Evolutionary conservation across 2,113 vertebrate genomes (phyloP).

Genomic region (Gasterosteus nipponicus): DNA sequence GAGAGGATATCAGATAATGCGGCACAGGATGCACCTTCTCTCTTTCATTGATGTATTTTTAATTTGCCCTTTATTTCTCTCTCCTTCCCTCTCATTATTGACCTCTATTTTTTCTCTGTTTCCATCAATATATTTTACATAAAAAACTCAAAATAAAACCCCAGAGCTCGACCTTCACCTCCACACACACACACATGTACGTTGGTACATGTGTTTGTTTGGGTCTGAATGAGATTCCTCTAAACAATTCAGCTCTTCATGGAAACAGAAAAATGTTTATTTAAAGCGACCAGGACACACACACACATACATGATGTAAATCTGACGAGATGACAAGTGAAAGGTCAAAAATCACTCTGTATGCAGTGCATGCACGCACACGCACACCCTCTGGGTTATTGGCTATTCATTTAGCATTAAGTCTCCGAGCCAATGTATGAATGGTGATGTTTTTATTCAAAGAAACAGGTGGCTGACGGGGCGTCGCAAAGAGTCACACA

Average conservation of each 20-base stretch:
- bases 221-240: background rate
- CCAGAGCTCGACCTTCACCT: background rate
- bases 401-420: slow-evolving; percentile 12
- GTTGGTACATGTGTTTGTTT: no score
- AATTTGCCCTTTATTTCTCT: background rate
- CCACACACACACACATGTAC: background rate
- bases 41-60: background rate
- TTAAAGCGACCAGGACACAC: background rate
- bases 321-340: slow-evolving; percentile 16
- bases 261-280: background rate
- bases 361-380: background rate
- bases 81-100: background rate
- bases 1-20: slow-evolving; percentile 9
- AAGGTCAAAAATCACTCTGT: slow-evolving; percentile 3
- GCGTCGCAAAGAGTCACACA: background rate
- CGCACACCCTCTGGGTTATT: slow-evolving; percentile 40
- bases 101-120: slow-evolving; percentile 10
- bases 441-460: slow-evolving; percentile 9
- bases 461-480: background rate
- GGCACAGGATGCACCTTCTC: background rate
- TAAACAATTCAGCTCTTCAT: background rate
- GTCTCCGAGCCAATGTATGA: slow-evolving; percentile 6
- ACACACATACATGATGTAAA: background rate
- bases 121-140: slow-evolving; percentile 8
- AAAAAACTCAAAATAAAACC: slow-evolving; percentile 6